A percentile compares a stretch with the other conserved stretches of the same genome.
phyloP scores from a whole-genome alignment of 2,113 vertebrate genomes.

The Probosciger aterrimus region DNA sequence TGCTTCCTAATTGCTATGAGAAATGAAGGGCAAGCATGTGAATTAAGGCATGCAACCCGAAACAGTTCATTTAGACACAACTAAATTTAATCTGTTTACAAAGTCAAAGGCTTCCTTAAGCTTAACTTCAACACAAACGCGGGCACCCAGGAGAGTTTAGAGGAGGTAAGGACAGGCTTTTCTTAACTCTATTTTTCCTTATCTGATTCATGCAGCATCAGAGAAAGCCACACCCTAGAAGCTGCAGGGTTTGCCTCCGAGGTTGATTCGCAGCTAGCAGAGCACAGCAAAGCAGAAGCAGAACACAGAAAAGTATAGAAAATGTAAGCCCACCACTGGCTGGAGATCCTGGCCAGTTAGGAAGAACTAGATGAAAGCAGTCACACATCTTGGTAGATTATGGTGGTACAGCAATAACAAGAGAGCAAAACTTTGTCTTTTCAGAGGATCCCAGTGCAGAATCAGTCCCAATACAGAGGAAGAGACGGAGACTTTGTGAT shows the following conservation, averaged over 20 bases:
- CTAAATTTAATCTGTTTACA: slow-evolving; percentile 20
- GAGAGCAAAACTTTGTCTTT: slow-evolving; percentile 53
- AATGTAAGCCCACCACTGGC: slow-evolving; percentile 89
- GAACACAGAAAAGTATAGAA: slow-evolving; percentile 69
- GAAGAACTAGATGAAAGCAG: slow-evolving; percentile 97
- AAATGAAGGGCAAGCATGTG: slow-evolving; percentile 41
- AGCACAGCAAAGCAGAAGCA: slow-evolving; percentile 66
- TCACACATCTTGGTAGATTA: slow-evolving; percentile 89
- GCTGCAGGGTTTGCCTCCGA: slow-evolving; percentile 57
- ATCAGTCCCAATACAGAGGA: slow-evolving; percentile 53
- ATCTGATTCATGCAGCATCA: slow-evolving; percentile 70
- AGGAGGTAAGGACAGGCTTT: slow-evolving; percentile 7
- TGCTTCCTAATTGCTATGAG: not conserved
- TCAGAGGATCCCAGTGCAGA: slow-evolving; percentile 56
- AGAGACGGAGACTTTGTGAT: slow-evolving; percentile 56
- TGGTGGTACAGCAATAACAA: slow-evolving; percentile 45
- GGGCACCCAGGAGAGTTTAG: slow-evolving; percentile 32
- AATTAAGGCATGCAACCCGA: slow-evolving; percentile 54
- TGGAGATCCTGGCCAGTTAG: slow-evolving; percentile 94
- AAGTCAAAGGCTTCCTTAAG: slow-evolving; percentile 36
- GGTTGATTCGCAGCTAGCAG: slow-evolving; percentile 49
- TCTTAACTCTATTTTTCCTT: slow-evolving; percentile 57
- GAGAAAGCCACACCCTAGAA: slow-evolving; percentile 73
- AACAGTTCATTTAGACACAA: slow-evolving; percentile 4
- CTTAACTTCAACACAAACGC: not conserved